Base-by-base conservation (phyloP, 1,140 invertebrate genomes). In the Drosophila watanabei region DNA sequence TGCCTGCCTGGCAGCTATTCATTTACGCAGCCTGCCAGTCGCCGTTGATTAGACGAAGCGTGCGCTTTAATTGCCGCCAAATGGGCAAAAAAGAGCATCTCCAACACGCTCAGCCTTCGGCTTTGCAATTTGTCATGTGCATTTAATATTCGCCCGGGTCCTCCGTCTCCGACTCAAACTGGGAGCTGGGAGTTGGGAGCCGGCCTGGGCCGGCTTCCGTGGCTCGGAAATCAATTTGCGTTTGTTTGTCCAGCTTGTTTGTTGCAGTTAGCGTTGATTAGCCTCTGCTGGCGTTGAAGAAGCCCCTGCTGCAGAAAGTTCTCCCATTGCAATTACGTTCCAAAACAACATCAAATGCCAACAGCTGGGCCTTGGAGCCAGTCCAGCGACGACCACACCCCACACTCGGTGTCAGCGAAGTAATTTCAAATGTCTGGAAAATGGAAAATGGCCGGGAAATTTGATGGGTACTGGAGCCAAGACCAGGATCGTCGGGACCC, bases 231-330 rank as follows among this genome's bases (percentile, higher is more conserved):
- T 89, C 81, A 88, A 88, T 88, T 88, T 88, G 62, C 81, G 86
- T 88, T 88, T 88, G 85, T 88, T 88, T 88, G 86, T 89, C 85
- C 86, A 88, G 78, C 85, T 88, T 85, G 85, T 88, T 88, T 88
- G 85, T 88, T 89, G 85, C 85, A 90, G 81, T 88, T 90, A 89
- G 86, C 85, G 86, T 88, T 88, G 85, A 88, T 88, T 88, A 88
- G 86, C 51, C 81, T 79, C 65, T 73, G 48, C 82, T 37, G 68
- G 63, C 68, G 61, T 61, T 56, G 59, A 49, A 73, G 66, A 54
- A 54, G 68, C 57, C 56, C 56, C 64, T 14, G 33, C 33, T 54
- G 13, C 35, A 2, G 46, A 37, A 20, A 69, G 49, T 46, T 65
- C 59, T 79, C 72, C 64, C 65, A 73, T 78, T 73, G 82, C 73